Percentiles rank a stretch among this genome's conserved stretches.
phyloP scores from a whole-genome alignment of 2,113 vertebrate species.

The Oceanodroma tethys region DNA sequence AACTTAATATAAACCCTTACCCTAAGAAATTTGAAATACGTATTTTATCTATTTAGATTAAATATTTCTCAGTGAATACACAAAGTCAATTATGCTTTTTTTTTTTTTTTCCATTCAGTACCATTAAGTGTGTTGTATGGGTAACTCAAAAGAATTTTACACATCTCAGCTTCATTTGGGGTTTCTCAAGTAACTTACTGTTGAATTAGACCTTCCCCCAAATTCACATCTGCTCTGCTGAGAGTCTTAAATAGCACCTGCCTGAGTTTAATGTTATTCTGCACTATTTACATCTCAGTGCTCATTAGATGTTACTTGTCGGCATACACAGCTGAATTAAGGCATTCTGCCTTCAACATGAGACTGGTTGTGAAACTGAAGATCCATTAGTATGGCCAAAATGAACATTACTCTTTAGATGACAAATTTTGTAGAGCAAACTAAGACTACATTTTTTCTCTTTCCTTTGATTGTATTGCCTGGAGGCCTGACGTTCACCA shows the following conservation, averaged over 20 bases:
- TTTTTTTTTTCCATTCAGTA: not conserved
- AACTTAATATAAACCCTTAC: not conserved
- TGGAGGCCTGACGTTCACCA: not conserved
- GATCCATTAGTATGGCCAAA: not conserved
- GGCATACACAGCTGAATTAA: not conserved
- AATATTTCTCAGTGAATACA: not conserved
- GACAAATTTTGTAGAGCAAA: not conserved
- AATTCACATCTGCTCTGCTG: not conserved
- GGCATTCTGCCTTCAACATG: not conserved
- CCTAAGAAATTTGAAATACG: not conserved
- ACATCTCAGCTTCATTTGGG: not conserved
- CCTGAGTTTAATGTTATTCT: not conserved
- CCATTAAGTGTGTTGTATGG: not conserved
- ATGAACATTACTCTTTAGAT: not conserved
- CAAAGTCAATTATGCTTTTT: not conserved
- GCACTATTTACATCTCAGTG: not conserved
- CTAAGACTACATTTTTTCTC: not conserved
- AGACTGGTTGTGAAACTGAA: not conserved
- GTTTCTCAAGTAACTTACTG: fast-evolving
- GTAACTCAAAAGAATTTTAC: not conserved
- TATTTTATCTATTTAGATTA: not conserved
- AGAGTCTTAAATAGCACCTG: not conserved
- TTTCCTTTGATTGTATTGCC: not conserved
- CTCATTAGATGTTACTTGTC: not conserved
- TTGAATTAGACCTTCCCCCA: not conserved